Evolutionary conservation across 1,140 invertebrate genomes (phyloP), one percentile per base, ranked within the genome.

Genomic region (Planococcus citri): DNA sequence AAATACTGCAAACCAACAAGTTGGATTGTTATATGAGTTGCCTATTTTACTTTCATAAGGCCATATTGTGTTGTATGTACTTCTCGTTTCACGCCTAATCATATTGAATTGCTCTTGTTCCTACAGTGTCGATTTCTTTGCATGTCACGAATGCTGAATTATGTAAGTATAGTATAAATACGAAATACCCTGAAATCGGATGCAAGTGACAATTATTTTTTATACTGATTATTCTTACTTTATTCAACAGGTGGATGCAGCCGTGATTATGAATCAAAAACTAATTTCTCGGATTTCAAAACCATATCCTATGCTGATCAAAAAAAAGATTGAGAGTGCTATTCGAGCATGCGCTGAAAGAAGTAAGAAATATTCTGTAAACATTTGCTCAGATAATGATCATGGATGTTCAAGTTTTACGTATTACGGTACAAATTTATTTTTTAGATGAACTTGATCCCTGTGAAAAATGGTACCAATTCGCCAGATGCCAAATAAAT

Each of bases 381-480:
- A n/a, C n/a, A n/a, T n/a, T n/a, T n/a, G n/a, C n/a, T n/a, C n/a
- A n/a, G n/a, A n/a, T n/a, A n/a, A n/a, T n/a, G n/a, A n/a, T n/a
- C n/a, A n/a, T n/a, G n/a, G 3, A 33, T 33, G 29, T 33, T 33
- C 4, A 33, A n/a, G n/a, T n/a, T 33, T 33, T 33, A 33, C 12
- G 29, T 6, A 33, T 33, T 3, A 33, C 12, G 29, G 12, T 33
- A 12, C 12, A 51, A 51, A 51, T n/a, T 9, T n/a, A 17, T 9
- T 51, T 51, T 51, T 51, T 51, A 51, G 41, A 51, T 51, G 41
- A 51, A 51, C 41, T 14, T 51, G 41, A 51, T 51, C 41, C 41
- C 2, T 51, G 41, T 17, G 41, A 51, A 51, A 51, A 51, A 51
- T 51, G 41, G 41, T 51, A 51, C 17, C 41, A 51, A 20, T 51